Percentiles rank a stretch among this genome's conserved stretches.
phyloP scores from a whole-genome alignment of 2,797 vertebrate genomes.

The Gobio occitaniae region DNA sequence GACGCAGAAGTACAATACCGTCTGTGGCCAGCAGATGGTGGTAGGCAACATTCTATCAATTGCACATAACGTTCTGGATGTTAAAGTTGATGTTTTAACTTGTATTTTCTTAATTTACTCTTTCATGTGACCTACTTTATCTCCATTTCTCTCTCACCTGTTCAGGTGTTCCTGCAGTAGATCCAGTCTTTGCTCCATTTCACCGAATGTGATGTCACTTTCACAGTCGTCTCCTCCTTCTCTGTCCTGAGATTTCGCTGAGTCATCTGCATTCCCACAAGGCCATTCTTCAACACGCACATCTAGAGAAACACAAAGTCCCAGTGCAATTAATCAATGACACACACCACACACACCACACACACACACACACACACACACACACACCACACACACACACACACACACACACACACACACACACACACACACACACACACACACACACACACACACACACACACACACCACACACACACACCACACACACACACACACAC shows the following conservation, averaged over 20 bases:
- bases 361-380: conserved; percentile 45
- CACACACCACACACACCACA: too few relatives aligned
- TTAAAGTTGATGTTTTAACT: conserved; percentile 6
- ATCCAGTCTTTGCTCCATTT: conserved; percentile 95
- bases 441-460: conserved; percentile 39
- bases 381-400: conserved; percentile 38
- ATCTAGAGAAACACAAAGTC: conserved; percentile 73
- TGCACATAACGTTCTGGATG: background rate
- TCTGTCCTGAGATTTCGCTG: conserved; percentile 75
- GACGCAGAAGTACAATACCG: background rate
- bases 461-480: background rate
- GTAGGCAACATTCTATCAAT: background rate
- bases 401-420: conserved; percentile 36
- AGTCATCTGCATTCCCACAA: conserved; percentile 74
- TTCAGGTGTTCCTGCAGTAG: conserved; percentile 97
- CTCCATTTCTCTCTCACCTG: conserved; percentile 81
- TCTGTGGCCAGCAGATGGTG: conserved; percentile 42
- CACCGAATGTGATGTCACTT: conserved; percentile 92
- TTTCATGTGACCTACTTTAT: conserved; percentile 8
- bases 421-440: conserved; percentile 39
- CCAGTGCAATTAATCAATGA: conserved; percentile 48
- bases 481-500: too few relatives aligned
- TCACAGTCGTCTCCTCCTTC: conserved; percentile 87
- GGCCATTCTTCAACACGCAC: conserved; percentile 80
- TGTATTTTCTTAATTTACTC: background rate